phyloP scores from a whole-genome alignment of 2,888 invertebrate species.

The Dysmachus trigonus region DNA sequence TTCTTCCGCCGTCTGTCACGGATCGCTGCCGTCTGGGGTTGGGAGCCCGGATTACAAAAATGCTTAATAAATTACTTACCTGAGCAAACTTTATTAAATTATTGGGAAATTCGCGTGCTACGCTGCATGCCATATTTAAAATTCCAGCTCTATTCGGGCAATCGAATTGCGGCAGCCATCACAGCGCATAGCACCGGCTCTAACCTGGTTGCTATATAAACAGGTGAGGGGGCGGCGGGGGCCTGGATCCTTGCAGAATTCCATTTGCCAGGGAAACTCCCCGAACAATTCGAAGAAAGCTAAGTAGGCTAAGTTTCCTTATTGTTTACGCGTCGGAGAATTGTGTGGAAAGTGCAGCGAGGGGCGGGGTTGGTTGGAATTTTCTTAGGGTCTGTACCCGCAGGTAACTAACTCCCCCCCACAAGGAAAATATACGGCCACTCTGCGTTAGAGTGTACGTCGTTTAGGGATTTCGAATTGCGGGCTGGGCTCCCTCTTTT shows the following conservation, averaged over 20 bases:
- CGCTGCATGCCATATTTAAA: constrained; percentile 20
- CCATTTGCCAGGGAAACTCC: neutral
- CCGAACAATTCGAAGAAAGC: neutral
- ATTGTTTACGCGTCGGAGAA: constrained; percentile 7
- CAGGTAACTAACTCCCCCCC: neutral
- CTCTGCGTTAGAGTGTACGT: neutral
- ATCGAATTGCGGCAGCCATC: constrained; percentile 5
- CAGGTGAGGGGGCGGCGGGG: neutral
- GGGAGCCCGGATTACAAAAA: neutral
- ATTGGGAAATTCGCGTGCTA: neutral
- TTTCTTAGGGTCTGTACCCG: neutral
- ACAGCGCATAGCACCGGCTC: neutral
- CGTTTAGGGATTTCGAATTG: neutral
- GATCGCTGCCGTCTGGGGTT: neutral
- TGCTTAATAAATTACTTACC: constrained; percentile 22
- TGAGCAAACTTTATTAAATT: constrained; percentile 20
- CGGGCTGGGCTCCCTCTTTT: neutral
- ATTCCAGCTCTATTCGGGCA: neutral
- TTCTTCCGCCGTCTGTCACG: neutral
- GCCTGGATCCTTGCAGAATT: neutral
- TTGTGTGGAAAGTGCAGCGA: neutral
- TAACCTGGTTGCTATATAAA: neutral
- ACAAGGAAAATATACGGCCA: neutral
- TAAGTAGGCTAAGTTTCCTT: constrained; percentile 17
- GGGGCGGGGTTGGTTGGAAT: neutral